These are phyloP conservation scores for Dryobota labecula DNA, from an alignment of 2,888 invertebrate species.

Conservation along the genomic window DNA sequence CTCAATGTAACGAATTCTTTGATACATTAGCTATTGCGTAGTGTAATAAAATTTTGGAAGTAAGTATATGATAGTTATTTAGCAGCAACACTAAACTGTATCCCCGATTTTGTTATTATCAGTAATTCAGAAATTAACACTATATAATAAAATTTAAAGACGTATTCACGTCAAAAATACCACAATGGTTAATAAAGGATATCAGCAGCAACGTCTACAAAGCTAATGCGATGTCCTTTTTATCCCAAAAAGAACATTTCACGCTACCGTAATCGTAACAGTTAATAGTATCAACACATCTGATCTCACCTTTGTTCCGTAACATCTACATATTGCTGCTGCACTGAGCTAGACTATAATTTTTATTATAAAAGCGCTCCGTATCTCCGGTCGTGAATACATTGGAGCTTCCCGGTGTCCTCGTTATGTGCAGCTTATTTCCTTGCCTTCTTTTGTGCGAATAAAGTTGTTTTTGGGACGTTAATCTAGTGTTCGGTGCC, in stretches of 20 bases:
- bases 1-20: too few species aligned
- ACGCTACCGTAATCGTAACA: not conserved
- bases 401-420: conserved; percentile 25
- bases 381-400: conserved; percentile 13
- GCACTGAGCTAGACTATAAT: conserved; percentile 25
- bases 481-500: too few species aligned
- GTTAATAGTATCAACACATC: conserved; percentile 16
- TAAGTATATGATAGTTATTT: too few species aligned
- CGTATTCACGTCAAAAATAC: too few species aligned
- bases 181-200: not conserved
- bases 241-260: conserved; percentile 7
- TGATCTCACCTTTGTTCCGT: conserved; percentile 25
- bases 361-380: conserved; percentile 30
- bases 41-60: too few species aligned
- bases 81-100: too few species aligned
- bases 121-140: too few species aligned
- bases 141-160: too few species aligned
- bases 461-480: conserved; percentile 9
- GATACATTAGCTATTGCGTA: too few species aligned
- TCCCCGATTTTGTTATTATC: too few species aligned
- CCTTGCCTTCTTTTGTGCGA: conserved; percentile 3
- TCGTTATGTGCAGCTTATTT: conserved; percentile 6
- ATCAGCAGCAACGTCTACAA: not conserved
- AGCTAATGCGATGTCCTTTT: not conserved
- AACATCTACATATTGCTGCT: conserved; percentile 4